Percentiles rank a stretch among this genome's conserved stretches.
Conservation (phyloP, 2,797 vertebrate genomes). For the Acanthurus lineatus region DNA sequence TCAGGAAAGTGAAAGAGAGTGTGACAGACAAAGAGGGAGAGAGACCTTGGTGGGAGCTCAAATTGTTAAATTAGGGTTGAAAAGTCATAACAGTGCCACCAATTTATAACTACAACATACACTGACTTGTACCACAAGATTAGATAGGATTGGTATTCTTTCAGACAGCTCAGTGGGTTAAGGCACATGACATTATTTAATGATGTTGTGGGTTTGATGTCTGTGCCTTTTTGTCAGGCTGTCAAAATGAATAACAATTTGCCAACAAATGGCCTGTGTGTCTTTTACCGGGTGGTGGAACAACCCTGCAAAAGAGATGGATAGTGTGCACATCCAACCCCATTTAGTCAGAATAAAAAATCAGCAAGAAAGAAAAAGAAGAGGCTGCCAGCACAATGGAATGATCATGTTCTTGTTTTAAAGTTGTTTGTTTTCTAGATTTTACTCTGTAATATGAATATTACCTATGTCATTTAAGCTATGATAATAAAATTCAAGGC, state of each 20-base stretch:
- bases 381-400: background rate
- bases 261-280: slow-evolving; percentile 3
- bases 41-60: slow-evolving; percentile 29
- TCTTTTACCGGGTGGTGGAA: slow-evolving; percentile 1
- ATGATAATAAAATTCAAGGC: too few relatives aligned
- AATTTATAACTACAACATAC: slow-evolving; percentile 48
- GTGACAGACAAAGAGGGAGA: slow-evolving; percentile 29
- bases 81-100: slow-evolving; percentile 46
- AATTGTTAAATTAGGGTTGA: slow-evolving; percentile 66
- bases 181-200: slow-evolving; percentile 53
- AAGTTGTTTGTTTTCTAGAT: too few relatives aligned
- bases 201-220: slow-evolving; percentile 48
- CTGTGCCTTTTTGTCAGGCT: slow-evolving; percentile 50
- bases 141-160: slow-evolving; percentile 43
- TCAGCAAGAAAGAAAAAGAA: background rate
- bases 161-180: slow-evolving; percentile 45
- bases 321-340: background rate
- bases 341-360: background rate
- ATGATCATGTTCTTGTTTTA: background rate
- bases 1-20: slow-evolving; percentile 18
- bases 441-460: too few relatives aligned
- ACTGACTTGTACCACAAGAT: slow-evolving; percentile 33
- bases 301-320: background rate
- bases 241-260: slow-evolving; percentile 43
- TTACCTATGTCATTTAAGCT: too few relatives aligned